A percentile compares a stretch with the other conserved stretches of the same genome.
These are phyloP conservation scores for Napeogenes inachia DNA, from an alignment of 2,888 invertebrate genomes.

Conservation along the genomic window DNA sequence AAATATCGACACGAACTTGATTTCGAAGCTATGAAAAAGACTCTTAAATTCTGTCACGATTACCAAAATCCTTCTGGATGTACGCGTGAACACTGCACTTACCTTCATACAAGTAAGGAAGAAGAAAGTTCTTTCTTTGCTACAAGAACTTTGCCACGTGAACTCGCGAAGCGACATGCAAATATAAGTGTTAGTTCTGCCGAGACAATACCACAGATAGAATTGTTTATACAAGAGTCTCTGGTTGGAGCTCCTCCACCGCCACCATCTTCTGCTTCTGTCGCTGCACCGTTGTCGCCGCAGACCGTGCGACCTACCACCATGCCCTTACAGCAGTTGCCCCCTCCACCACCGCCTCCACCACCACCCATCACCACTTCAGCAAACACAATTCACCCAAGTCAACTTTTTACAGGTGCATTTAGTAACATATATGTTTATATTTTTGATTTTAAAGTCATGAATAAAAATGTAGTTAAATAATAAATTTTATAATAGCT, in stretches of 20 bases:
- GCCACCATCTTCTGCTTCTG: constrained; percentile 39
- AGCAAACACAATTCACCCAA: constrained; percentile 10
- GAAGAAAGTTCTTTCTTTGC: constrained; percentile 53
- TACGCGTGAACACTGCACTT: constrained; percentile 52
- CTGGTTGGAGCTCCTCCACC: constrained; percentile 35
- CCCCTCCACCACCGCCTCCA: constrained; percentile 33
- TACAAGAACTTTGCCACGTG: constrained; percentile 51
- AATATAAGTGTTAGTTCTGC: constrained; percentile 38
- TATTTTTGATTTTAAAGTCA: neutral
- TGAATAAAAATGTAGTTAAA: too few species aligned
- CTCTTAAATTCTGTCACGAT: constrained; percentile 62
- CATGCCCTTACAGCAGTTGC: constrained; percentile 35
- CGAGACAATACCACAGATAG: constrained; percentile 40
- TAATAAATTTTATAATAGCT: too few species aligned
- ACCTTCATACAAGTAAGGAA: constrained; percentile 54
- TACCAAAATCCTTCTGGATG: constrained; percentile 61
- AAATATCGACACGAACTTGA: constrained; percentile 54
- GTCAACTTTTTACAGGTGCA: constrained; percentile 39
- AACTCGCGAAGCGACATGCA: constrained; percentile 52
- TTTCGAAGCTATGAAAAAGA: constrained; percentile 54
- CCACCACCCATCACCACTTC: constrained; percentile 13
- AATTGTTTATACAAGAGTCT: constrained; percentile 36
- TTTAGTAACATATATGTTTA: neutral
- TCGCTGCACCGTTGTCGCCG: constrained; percentile 33
- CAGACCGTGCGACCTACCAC: constrained; percentile 24